Conservation (phyloP, 2,113 vertebrate genomes). For the Aramus guarauna region DNA sequence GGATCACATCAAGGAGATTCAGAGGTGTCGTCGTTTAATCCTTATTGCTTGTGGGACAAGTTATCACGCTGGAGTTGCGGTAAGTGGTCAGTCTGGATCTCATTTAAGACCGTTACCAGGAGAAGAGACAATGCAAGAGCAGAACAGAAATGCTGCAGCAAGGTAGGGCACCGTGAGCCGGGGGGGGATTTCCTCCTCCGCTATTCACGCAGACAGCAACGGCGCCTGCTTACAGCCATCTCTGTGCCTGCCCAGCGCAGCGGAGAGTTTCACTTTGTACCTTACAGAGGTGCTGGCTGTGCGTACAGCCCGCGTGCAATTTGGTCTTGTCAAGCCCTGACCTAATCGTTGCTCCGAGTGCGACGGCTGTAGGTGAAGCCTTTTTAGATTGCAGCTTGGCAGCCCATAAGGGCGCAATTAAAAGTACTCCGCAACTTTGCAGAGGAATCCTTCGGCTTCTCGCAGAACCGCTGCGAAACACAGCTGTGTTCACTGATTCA, state of each 20-base stretch:
- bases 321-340: not conserved
- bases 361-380: not conserved
- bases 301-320: accelerated
- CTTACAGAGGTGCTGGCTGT: not conserved
- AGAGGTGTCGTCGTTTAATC: constrained; percentile 92
- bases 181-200: not conserved
- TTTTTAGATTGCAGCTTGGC: not conserved
- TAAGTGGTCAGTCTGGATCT: constrained; percentile 66
- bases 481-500: not conserved
- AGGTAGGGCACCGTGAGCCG: not conserved
- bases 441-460: not conserved
- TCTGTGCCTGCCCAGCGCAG: not conserved
- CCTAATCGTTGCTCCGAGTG: accelerated
- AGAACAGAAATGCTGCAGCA: not conserved
- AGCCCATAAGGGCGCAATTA: not conserved
- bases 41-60: constrained; percentile 97
- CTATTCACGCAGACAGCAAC: accelerated
- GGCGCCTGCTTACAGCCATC: not conserved
- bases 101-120: not conserved
- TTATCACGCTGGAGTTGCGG: constrained; percentile 93
- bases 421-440: accelerated
- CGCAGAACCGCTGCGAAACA: not conserved
- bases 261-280: not conserved
- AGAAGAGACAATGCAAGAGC: not conserved
- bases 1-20: constrained; percentile 99